Base-by-base conservation (phyloP, 2,113 vertebrate genomes). In the Hippocampus barbouri region DNA sequence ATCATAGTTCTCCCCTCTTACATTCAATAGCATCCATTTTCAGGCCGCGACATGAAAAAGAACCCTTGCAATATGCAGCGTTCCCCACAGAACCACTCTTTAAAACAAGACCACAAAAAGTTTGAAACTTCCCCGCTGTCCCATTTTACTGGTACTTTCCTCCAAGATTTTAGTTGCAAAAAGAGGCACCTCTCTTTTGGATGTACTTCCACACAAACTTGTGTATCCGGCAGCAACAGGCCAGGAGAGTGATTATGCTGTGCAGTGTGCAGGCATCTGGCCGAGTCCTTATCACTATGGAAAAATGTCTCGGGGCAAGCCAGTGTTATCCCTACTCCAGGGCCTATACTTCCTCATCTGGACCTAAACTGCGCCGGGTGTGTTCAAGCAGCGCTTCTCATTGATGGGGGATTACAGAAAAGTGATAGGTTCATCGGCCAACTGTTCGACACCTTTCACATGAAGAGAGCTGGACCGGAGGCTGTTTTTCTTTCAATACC, bases 1-100 rank as follows among this genome's bases (percentile, higher is more conserved):
- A 91, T 92, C 91, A 91, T 92, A 93, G 86, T 85, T 87, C 79
- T 76, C 78, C 14, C 78, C 82, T 81, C 78, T 68, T 83, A 88
- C 85, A 85, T 77, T 88, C 77, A 87, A 85, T 71, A 83, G 78
- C 84, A 86, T 87, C 87, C 78, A 84, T 86, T 90, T 88, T 38
- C 85, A 89, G 88, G 78, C 61, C 5, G 60, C 65, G 45, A 88
- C 89, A 89, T 89, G 81, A 91, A 92, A 91, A 85, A 76, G 69
- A 84, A 83, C 85, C 80, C 75, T 73, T 71, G 83, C 80, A 87
- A 83, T 79, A 72, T 81, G 70, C 76, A 20, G 67, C 66, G 83
- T 79, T 77, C 20, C 7, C 66, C 20, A 83, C 68, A 72, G 27
- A 63, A 70, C 34, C 68, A 14, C 61, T 79, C 87, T 84, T 88